These are phyloP conservation scores for Chiloscyllium plagiosum DNA, from an alignment of 2,113 vertebrate genomes.

Conservation along the genomic window DNA sequence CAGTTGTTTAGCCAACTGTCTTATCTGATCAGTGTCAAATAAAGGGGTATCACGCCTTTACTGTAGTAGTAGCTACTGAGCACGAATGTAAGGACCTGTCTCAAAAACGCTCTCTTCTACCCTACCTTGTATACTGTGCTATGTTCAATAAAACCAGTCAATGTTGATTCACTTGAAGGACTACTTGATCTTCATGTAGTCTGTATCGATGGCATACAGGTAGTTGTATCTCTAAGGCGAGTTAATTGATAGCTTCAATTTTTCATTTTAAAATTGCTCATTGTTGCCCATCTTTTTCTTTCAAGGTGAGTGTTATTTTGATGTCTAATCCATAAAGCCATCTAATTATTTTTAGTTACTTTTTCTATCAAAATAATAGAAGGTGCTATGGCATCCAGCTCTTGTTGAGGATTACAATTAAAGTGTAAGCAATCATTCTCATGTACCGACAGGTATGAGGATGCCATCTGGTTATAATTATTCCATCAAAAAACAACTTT, in stretches of 20 bases:
- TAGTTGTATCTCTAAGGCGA: neutral
- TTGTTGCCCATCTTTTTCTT: neutral
- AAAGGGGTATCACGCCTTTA: no score
- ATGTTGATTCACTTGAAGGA: no score
- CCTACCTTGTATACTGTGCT: no score
- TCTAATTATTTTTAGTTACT: neutral
- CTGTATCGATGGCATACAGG: neutral
- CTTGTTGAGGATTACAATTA: neutral
- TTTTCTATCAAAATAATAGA: neutral
- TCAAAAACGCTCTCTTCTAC: no score
- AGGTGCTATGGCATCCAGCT: neutral
- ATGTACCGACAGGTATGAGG: neutral
- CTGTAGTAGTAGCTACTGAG: no score
- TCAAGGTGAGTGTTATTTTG: neutral
- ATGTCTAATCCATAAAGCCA: neutral
- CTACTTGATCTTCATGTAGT: no score
- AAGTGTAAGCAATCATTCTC: neutral
- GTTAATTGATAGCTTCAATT: neutral
- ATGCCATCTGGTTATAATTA: neutral
- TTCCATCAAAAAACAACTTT: neutral
- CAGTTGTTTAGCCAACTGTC: neutral
- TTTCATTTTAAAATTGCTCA: neutral
- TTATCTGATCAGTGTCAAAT: neutral
- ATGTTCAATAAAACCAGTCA: no score
- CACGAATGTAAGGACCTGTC: no score